Evolutionary conservation across 2,113 vertebrate genomes (phyloP).

Genomic region (Alouatta palliata): DNA sequence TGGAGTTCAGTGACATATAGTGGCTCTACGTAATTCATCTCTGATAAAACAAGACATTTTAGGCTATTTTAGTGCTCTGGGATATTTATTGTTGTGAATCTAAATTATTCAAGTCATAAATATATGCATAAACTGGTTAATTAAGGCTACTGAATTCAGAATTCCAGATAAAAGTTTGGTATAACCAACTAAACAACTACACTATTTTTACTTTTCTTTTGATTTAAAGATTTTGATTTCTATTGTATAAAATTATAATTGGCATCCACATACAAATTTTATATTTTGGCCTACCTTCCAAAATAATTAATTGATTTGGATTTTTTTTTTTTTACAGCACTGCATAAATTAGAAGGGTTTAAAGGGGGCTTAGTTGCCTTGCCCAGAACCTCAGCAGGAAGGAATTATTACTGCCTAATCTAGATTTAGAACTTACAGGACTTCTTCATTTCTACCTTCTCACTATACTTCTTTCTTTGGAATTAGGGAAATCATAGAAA

Average conservation of each 20-base stretch:
- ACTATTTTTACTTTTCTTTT: constrained; percentile 16
- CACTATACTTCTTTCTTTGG: background rate
- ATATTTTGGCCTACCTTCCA: background rate
- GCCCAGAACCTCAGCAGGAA: background rate
- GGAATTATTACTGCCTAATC: background rate
- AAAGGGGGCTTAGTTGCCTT: background rate
- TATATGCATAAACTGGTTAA: background rate
- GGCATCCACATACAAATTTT: constrained; percentile 12
- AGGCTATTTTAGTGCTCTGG: background rate
- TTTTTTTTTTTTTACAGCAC: background rate
- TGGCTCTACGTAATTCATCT: background rate
- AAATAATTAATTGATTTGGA: constrained; percentile 36
- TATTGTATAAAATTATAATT: constrained; percentile 3
- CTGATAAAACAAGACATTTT: background rate
- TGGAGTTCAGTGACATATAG: background rate
- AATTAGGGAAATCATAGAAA: background rate
- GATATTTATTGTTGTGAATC: background rate
- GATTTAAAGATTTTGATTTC: background rate
- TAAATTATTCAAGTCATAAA: background rate
- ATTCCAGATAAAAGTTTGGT: background rate
- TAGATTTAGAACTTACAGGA: background rate
- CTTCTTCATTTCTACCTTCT: background rate
- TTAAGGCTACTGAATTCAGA: background rate
- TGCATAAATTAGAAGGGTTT: background rate
- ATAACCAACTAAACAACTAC: background rate